Evolutionary conservation across 2,797 vertebrate species (phyloP).

Genomic region (Otus scops): DNA sequence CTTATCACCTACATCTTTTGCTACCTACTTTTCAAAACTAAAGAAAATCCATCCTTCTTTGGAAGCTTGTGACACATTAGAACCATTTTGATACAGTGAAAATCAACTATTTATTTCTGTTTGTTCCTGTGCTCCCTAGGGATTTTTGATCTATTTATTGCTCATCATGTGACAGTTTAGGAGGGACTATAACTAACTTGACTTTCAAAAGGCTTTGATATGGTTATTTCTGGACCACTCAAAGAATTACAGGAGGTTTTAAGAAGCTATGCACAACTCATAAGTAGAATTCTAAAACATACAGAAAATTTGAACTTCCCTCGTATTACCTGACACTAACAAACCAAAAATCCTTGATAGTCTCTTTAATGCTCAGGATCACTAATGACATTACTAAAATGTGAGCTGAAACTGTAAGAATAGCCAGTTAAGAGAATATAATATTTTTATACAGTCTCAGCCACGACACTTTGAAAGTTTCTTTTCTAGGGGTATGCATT

Average conservation of each 20-base stretch:
- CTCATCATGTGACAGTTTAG: constrained; percentile 17
- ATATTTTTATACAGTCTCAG: neutral
- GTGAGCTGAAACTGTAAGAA: neutral
- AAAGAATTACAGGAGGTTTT: constrained; percentile 5
- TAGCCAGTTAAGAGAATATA: neutral
- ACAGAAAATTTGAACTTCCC: neutral
- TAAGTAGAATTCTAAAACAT: neutral
- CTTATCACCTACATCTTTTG: constrained; percentile 20
- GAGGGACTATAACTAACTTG: constrained; percentile 34
- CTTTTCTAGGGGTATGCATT: neutral
- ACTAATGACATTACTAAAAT: neutral
- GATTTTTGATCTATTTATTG: constrained; percentile 44
- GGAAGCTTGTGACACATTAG: neutral
- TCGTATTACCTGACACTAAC: neutral
- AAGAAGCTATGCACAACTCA: neutral
- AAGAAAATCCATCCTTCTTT: neutral
- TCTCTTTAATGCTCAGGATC: neutral
- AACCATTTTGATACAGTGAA: neutral
- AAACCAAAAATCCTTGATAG: neutral
- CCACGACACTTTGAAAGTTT: neutral
- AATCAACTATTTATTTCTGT: constrained; percentile 4
- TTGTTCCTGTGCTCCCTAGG: neutral
- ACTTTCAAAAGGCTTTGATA: constrained; percentile 53
- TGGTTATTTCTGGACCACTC: constrained; percentile 31
- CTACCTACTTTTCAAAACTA: neutral